Conservation (phyloP, 2,888 invertebrate species). For the Prostheceraeus crozeri region DNA sequence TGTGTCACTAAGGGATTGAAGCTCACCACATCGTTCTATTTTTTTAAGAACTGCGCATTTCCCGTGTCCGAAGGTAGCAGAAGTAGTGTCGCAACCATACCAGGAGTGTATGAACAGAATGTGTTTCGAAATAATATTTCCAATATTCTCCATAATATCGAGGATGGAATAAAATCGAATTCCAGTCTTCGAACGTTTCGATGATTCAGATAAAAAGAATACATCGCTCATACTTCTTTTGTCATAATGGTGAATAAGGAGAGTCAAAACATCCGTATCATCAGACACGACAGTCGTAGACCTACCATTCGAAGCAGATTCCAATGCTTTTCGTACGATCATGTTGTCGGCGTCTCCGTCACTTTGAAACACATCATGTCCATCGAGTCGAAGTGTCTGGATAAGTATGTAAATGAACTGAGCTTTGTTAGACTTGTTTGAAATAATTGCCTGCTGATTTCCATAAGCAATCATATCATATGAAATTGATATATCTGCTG, state of each 20-base stretch:
- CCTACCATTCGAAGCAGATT: constrained; percentile 14
- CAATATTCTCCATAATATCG: constrained; percentile 22
- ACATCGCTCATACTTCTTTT: constrained; percentile 6
- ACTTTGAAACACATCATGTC: constrained; percentile 22
- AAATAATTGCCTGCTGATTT: constrained; percentile 8
- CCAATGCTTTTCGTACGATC: constrained; percentile 11
- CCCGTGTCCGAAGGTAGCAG: constrained; percentile 18
- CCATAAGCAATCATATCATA: constrained; percentile 17
- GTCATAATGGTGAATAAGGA: constrained; percentile 21
- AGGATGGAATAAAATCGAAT: constrained; percentile 21
- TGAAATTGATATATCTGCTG: not conserved
- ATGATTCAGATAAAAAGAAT: constrained; percentile 26
- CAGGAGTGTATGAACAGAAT: constrained; percentile 19
- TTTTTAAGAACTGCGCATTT: constrained; percentile 6
- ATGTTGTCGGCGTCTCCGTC: constrained; percentile 27
- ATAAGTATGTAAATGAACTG: constrained; percentile 16
- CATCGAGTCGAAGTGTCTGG: constrained; percentile 7
- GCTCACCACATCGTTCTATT: constrained; percentile 12
- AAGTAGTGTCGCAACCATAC: constrained; percentile 1
- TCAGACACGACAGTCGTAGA: constrained; percentile 24
- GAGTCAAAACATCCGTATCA: constrained; percentile 23
- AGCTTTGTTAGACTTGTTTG: constrained; percentile 7
- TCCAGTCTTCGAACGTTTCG: constrained; percentile 24
- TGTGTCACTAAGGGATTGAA: constrained; percentile 28
- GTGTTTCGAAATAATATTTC: constrained; percentile 19